These are phyloP conservation scores for Epsilonema sp. DNA, from an alignment of 2,888 invertebrate genomes.

Conservation along the genomic window DNA sequence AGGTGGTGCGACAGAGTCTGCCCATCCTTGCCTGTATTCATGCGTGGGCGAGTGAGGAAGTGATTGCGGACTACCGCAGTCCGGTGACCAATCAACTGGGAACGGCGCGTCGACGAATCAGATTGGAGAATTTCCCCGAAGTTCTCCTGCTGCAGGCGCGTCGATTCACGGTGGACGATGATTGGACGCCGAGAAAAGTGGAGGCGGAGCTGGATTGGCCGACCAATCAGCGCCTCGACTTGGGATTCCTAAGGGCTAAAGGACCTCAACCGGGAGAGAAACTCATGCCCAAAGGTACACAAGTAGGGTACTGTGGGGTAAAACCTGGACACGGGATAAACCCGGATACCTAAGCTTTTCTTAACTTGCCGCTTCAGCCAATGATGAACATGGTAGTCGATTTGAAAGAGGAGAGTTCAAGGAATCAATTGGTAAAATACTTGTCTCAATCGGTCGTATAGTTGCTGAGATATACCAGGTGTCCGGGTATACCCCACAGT, in stretches of 20 bases:
- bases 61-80: not conserved
- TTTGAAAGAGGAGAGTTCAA: too few relatives aligned
- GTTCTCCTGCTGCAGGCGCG: slow-evolving; percentile 8
- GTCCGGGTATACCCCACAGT: too few relatives aligned
- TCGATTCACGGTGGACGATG: slow-evolving; percentile 28
- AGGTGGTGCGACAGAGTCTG: not conserved
- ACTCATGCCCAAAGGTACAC: slow-evolving; percentile 12
- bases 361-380: too few relatives aligned
- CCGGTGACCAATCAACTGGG: not conserved
- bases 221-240: slow-evolving; percentile 47
- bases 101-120: not conserved
- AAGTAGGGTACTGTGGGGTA: too few relatives aligned
- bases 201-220: slow-evolving; percentile 84
- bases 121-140: slow-evolving; percentile 6
- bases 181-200: slow-evolving; percentile 82
- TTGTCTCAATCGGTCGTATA: too few relatives aligned
- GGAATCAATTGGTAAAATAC: too few relatives aligned
- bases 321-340: too few relatives aligned
- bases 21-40: not conserved
- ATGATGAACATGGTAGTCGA: too few relatives aligned
- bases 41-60: not conserved
- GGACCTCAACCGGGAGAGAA: slow-evolving; percentile 55
- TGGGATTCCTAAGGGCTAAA: slow-evolving; percentile 49
- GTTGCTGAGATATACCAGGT: too few relatives aligned
- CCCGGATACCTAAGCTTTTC: too few relatives aligned